These are phyloP conservation scores for Eriosoma lanigerum DNA, from an alignment of 1,140 invertebrate species.

Conservation along the genomic window DNA sequence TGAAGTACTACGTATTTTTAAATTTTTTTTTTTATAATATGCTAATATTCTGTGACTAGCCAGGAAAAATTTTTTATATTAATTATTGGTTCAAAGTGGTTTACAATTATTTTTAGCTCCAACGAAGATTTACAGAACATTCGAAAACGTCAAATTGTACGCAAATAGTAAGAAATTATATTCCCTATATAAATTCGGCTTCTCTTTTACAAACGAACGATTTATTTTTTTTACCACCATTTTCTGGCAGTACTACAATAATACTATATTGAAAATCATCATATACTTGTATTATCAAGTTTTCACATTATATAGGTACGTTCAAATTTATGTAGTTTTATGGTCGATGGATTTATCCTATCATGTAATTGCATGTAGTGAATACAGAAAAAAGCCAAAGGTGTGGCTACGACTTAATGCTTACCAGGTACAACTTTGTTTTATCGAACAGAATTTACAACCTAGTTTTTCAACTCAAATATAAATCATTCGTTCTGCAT, in stretches of 20 bases:
- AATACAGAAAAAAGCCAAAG: constrained; percentile 16
- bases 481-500: not conserved
- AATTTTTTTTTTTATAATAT: constrained; percentile 4
- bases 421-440: constrained; percentile 9
- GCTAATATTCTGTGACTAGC: not conserved
- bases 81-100: not conserved
- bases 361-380: not conserved
- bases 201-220: no score
- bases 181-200: not conserved
- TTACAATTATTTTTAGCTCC: constrained; percentile 13
- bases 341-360: not conserved
- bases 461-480: not conserved
- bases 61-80: not conserved
- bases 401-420: not conserved
- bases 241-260: no score
- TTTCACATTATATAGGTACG: not conserved
- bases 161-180: no score
- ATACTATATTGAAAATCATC: no score
- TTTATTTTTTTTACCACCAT: no score
- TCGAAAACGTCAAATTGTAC: constrained; percentile 7
- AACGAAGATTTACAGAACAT: constrained; percentile 11
- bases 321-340: not conserved
- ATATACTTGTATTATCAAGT: not conserved
- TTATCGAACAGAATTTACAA: constrained; percentile 7
- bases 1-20: constrained; percentile 13